These are phyloP conservation scores for Chelonus insularis DNA, from an alignment of 1,140 invertebrate genomes.

Conservation along the genomic window DNA sequence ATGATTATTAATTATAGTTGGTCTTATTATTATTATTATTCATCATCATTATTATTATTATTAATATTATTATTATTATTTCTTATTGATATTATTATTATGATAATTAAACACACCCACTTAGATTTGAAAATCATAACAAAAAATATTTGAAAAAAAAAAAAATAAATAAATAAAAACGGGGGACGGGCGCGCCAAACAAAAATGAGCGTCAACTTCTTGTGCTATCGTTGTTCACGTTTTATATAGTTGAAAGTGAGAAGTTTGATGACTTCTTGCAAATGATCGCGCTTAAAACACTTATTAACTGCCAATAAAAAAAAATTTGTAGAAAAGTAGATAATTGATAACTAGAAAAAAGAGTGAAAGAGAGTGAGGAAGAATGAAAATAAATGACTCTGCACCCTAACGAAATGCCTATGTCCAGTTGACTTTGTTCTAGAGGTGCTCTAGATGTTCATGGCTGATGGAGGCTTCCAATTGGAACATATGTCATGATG, in stretches of 20 bases:
- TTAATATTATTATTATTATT: background rate
- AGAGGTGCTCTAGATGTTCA: background rate
- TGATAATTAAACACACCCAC: conserved; percentile 7
- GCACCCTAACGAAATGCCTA: conserved; percentile 12
- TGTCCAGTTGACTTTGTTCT: background rate
- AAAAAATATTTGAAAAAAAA: background rate
- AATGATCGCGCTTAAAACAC: conserved; percentile 19
- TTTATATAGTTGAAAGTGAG: conserved; percentile 37
- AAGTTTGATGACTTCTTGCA: conserved; percentile 25
- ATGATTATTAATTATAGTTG: background rate
- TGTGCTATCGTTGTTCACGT: conserved; percentile 60
- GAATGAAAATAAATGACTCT: conserved; percentile 14
- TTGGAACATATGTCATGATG: background rate
- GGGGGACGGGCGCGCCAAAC: conserved; percentile 66
- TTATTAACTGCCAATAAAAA: no score
- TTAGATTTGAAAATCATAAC: background rate
- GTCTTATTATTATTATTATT: background rate
- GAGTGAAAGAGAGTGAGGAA: conserved; percentile 34
- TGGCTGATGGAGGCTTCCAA: background rate
- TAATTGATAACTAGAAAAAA: conserved; percentile 34
- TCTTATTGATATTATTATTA: conserved; percentile 10
- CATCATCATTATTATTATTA: conserved; percentile 13
- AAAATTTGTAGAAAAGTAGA: conserved; percentile 7
- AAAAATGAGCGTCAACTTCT: conserved; percentile 97
- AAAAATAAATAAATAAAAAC: conserved; percentile 15